Evolutionary conservation across 2,113 vertebrate species (phyloP).

Genomic region (Tonatia bakeri): DNA sequence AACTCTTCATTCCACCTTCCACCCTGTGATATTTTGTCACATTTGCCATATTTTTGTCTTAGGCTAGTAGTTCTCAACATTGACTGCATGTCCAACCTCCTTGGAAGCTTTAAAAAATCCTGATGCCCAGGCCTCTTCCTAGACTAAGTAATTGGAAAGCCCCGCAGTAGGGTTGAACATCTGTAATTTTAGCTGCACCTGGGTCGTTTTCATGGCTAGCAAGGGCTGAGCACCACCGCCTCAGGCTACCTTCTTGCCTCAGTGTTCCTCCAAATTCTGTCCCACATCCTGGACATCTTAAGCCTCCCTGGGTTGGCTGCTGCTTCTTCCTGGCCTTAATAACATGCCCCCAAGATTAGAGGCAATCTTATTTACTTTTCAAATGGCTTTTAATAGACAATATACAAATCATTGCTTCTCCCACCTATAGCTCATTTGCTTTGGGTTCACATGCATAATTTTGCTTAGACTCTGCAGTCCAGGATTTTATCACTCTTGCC

Average conservation of each 20-base stretch:
- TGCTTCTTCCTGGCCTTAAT: background rate
- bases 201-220: background rate
- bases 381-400: constrained; percentile 5
- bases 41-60: background rate
- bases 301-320: background rate
- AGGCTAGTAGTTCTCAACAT: background rate
- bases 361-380: background rate
- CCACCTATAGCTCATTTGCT: background rate
- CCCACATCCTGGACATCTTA: background rate
- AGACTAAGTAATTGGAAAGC: background rate
- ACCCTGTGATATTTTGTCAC: background rate
- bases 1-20: background rate
- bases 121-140: background rate
- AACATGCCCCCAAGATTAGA: background rate
- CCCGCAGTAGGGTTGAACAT: background rate
- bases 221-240: background rate
- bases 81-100: background rate
- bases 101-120: background rate
- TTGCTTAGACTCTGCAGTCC: background rate
- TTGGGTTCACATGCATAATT: background rate
- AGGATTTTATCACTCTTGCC: background rate
- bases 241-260: background rate
- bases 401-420: background rate
- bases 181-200: background rate
- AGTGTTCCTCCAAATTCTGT: background rate